phyloP scores from a whole-genome alignment of 2,113 vertebrate genomes.

The Furnarius figulus region DNA sequence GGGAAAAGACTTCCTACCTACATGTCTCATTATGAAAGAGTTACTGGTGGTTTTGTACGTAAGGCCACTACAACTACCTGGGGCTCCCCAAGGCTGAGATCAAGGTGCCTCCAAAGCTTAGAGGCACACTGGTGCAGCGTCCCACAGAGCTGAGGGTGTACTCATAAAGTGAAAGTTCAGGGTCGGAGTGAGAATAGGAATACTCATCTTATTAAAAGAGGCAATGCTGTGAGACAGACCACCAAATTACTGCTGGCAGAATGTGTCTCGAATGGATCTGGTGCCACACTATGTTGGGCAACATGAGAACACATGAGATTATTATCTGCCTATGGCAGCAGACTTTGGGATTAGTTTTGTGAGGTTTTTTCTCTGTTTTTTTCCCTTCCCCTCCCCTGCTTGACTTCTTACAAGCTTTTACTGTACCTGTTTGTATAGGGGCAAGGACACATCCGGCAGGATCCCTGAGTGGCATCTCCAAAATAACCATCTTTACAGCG shows the following conservation, averaged over 20 bases:
- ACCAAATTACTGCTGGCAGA: neutral
- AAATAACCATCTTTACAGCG: slow-evolving; percentile 89
- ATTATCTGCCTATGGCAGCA: neutral
- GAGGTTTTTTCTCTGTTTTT: neutral
- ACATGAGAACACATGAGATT: neutral
- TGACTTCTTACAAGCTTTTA: neutral
- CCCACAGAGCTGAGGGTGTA: neutral
- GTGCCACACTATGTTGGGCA: neutral
- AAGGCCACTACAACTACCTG: neutral
- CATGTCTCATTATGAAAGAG: neutral
- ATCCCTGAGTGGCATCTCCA: slow-evolving; percentile 74
- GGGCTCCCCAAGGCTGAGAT: neutral
- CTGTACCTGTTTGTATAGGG: slow-evolving; percentile 86
- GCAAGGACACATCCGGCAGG: slow-evolving; percentile 85
- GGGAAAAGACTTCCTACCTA: neutral
- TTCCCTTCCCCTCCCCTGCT: rapidly evolving
- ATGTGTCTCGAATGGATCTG: neutral
- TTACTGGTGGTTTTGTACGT: neutral
- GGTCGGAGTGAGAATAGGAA: neutral
- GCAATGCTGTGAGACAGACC: neutral
- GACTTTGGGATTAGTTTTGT: neutral
- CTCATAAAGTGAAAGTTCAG: neutral
- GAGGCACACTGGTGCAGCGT: too few species aligned
- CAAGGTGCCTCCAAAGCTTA: neutral
- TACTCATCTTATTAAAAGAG: neutral